Evolutionary conservation across 2,888 invertebrate genomes (phyloP), one percentile per base, ranked within the genome.

Genomic region (Achlya flavicornis): DNA sequence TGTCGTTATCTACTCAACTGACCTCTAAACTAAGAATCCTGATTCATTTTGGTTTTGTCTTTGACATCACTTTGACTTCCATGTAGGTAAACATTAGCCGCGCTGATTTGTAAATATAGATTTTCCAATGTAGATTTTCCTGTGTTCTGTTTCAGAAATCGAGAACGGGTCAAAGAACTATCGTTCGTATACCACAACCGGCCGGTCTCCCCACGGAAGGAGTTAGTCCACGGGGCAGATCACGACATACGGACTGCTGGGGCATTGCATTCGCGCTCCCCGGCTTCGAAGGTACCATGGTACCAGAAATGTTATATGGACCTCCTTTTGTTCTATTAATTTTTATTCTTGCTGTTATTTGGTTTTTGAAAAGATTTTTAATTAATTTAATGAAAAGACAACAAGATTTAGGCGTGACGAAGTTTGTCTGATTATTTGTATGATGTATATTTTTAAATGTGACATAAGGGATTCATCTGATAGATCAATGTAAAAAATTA

Each of bases 151-250:
- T 63, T 38, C 61, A 70, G 70, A 46, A 66, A 70, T 48, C 60
- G 4, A 10, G 38, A 65, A 12, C 63, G 41, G 61, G 67, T 57
- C 11, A 67, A 67, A 61, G 64, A 68, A 35, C 48, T 72, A 12
- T 72, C 70, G 1, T 59, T 16, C 19, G 63, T 72, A n/a, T 72
- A 64, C 61, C 72, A 68, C 32, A 65, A 72, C 46, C 90, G 95
- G n/a, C 95, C 94, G 0, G 80, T 94, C 68, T 86, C 90, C 16
- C 94, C 95, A 0, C 76, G 94, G 65, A 94, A 95, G 26, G 93
- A 93, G 3, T 94, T 95, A 16, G 83, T 94, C 41, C 95, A 94
- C 87, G 95, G 95, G 95, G 92, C 95, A 38, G 95, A 95, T 78
- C 95, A 95, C 79, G 94, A 43, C 12, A 60, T 43, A 26, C 60